These are phyloP conservation scores for Oenanthe melanoleuca DNA, from an alignment of 2,113 vertebrate genomes.

Conservation along the genomic window DNA sequence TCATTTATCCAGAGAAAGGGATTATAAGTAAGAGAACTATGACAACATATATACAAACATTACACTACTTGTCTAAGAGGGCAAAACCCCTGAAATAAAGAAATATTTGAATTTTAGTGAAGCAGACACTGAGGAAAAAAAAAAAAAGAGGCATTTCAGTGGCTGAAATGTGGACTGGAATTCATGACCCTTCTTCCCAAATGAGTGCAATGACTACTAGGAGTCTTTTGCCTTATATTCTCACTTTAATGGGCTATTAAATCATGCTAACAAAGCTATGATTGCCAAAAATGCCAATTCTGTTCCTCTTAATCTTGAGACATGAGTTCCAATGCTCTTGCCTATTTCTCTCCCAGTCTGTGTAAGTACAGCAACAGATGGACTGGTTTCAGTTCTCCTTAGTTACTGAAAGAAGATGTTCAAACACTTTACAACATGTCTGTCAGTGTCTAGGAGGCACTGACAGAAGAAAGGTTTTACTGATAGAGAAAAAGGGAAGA, in stretches of 20 bases:
- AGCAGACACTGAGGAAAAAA: not conserved
- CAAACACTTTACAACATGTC: not conserved
- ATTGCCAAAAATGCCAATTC: not conserved
- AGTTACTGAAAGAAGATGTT: not conserved
- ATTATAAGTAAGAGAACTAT: not conserved
- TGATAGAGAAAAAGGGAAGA: not conserved
- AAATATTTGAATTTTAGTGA: not conserved
- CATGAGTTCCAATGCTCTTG: not conserved
- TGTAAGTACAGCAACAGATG: not conserved
- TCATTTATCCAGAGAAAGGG: not conserved
- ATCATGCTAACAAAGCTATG: not conserved
- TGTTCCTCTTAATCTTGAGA: not conserved
- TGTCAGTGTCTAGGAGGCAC: not conserved
- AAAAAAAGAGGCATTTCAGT: not conserved
- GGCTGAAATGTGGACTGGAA: not conserved
- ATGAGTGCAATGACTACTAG: not conserved
- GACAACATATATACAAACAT: not conserved
- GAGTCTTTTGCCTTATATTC: not conserved
- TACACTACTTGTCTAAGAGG: not conserved
- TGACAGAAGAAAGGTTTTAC: not conserved
- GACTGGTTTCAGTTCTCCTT: not conserved
- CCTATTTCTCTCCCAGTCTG: not conserved
- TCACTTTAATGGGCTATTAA: not conserved
- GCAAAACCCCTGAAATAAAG: not conserved
- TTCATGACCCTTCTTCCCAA: not conserved